A percentile compares a stretch with the other conserved stretches of the same genome.
phyloP scores from a whole-genome alignment of 2,888 invertebrate genomes.

The Eupithecia inturbata region DNA sequence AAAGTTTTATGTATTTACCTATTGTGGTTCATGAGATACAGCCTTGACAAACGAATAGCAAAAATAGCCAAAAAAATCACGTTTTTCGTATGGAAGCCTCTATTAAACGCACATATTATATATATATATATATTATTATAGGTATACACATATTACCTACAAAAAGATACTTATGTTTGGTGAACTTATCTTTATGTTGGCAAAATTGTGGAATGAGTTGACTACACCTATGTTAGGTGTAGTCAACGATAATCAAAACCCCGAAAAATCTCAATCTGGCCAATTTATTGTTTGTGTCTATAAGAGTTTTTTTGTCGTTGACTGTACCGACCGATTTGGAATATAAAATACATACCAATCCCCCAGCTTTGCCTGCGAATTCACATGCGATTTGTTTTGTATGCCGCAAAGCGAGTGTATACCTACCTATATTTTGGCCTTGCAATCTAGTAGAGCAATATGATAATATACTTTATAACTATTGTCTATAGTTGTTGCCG shows the following conservation, averaged over 20 bases:
- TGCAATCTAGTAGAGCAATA: background rate
- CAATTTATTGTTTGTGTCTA: background rate
- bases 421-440: background rate
- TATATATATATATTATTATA: no score
- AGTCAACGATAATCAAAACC: background rate
- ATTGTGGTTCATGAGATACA: no score
- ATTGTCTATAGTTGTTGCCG: background rate
- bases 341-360: background rate
- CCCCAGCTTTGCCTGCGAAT: background rate
- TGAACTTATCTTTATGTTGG: no score
- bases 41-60: no score
- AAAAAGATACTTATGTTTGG: no score
- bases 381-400: background rate
- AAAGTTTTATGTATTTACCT: no score
- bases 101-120: no score
- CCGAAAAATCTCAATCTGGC: background rate
- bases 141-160: no score
- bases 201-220: no score
- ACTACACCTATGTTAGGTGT: no score
- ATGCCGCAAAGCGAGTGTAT: background rate
- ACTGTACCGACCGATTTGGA: background rate
- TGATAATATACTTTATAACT: background rate
- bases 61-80: no score
- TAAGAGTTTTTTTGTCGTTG: background rate
- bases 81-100: no score